Base-by-base conservation (phyloP, 2,113 vertebrate species). In the Saccopteryx bilineata region DNA sequence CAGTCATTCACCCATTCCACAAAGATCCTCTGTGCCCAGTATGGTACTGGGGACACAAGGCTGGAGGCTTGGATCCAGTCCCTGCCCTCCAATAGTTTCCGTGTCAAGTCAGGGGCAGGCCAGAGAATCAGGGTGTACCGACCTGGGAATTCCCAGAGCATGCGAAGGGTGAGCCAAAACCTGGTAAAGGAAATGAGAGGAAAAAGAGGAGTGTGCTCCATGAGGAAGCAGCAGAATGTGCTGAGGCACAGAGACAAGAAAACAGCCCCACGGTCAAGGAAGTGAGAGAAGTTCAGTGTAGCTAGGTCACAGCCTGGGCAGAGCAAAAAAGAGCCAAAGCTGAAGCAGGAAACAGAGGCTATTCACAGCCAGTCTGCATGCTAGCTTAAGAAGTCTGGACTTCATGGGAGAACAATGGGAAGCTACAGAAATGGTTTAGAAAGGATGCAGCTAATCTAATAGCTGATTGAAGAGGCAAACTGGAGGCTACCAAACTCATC, bases 391-490 rank as follows among this genome's bases (percentile, higher is more conserved):
- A 72, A 94, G 80, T 60, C 1, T 80, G 52, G 72, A 65, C 88
- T 87, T 83, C 81, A 80, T 0, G n/a, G 84, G 60, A 80, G 28
- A 58, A 87, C 75, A 87, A n/a, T 28, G 48, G 63, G 52, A 94
- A 97, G 88, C 65, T 74, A 80, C 61, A 86, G 71, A 87, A 91
- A 72, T 19, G 10, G 17, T 82, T 76, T 28, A 54, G 61, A 63
- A 93, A 89, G 61, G 75, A 21, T 7, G 12, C 28, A 90, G 28
- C 31, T 79, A 39, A 90, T 74, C 79, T 87, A 91, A 93, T 23
- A 86, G 50, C 13, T 46, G n/a, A 94, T 12, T 61, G 39, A 95
- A 90, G 75, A 90, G 68, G 63, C 71, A 96, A 96, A 79, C 54
- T 66, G 63, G 33, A 75, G 48, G 31, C 63, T 92, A 75, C 68